These are phyloP conservation scores for Brenthis hecate DNA, from an alignment of 2,888 invertebrate genomes.

Conservation along the genomic window DNA sequence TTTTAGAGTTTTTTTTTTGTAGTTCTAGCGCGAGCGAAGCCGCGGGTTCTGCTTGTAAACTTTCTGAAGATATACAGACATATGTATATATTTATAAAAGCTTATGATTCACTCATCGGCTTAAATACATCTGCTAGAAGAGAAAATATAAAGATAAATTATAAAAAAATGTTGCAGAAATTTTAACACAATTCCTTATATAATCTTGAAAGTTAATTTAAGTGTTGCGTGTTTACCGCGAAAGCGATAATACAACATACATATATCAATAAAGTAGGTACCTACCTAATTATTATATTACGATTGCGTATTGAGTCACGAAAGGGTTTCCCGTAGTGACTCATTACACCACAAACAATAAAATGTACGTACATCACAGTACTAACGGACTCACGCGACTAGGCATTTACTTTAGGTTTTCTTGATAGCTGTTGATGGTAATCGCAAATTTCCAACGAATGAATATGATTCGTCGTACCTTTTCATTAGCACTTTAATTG, in stretches of 20 bases:
- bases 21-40: no score
- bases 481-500: neutral
- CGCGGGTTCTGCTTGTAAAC: no score
- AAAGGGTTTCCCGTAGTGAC: conserved; percentile 78
- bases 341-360: conserved; percentile 44
- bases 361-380: conserved; percentile 29
- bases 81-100: no score
- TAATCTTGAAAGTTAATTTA: conserved; percentile 37
- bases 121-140: no score
- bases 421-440: conserved; percentile 16
- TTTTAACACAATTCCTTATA: conserved; percentile 11
- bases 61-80: no score
- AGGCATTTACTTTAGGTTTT: conserved; percentile 24
- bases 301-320: conserved; percentile 77
- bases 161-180: conserved; percentile 6
- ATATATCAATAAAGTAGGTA: conserved; percentile 59
- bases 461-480: neutral
- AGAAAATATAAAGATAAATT: neutral
- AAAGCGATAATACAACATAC: conserved; percentile 53
- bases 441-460: conserved; percentile 6
- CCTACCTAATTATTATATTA: conserved; percentile 57
- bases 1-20: no score
- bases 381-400: conserved; percentile 30
- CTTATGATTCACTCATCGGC: no score
- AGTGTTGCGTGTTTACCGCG: conserved; percentile 42